These are phyloP conservation scores for Ateles fusciceps DNA, from an alignment of 2,797 vertebrate species.

Conservation along the genomic window DNA sequence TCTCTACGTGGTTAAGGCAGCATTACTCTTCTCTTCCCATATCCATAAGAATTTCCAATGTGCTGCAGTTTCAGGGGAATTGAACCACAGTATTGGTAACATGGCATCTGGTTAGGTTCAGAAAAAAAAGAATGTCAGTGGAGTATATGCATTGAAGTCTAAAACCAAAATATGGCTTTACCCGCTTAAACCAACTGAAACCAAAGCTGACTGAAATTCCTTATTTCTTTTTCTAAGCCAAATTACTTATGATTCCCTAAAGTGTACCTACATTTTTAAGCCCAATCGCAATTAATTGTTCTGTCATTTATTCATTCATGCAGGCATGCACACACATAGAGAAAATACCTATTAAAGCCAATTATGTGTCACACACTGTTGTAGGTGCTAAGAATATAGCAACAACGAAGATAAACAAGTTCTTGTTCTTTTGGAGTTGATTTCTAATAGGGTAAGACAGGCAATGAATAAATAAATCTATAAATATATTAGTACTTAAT, in stretches of 20 bases:
- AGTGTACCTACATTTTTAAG: neutral
- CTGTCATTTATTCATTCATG: neutral
- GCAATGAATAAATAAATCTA: neutral
- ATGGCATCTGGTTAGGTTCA: neutral
- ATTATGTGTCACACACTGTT: neutral
- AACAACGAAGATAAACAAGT: neutral
- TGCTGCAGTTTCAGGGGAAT: rapidly evolving
- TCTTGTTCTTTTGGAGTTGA: neutral
- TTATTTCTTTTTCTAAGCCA: neutral
- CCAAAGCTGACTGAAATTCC: neutral
- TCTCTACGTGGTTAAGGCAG: neutral
- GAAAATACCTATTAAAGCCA: neutral
- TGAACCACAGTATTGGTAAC: neutral
- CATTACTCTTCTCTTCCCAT: neutral
- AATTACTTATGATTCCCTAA: neutral
- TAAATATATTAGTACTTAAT: neutral
- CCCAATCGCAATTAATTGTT: neutral
- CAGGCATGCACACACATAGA: neutral
- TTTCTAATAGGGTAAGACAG: neutral
- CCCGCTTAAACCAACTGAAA: neutral
- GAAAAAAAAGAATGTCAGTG: neutral
- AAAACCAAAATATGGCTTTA: neutral
- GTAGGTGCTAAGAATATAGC: neutral
- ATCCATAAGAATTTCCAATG: neutral
- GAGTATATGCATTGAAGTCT: neutral